Evolutionary conservation across 2,797 vertebrate genomes (phyloP).

Genomic region (Orestias chungarensis): DNA sequence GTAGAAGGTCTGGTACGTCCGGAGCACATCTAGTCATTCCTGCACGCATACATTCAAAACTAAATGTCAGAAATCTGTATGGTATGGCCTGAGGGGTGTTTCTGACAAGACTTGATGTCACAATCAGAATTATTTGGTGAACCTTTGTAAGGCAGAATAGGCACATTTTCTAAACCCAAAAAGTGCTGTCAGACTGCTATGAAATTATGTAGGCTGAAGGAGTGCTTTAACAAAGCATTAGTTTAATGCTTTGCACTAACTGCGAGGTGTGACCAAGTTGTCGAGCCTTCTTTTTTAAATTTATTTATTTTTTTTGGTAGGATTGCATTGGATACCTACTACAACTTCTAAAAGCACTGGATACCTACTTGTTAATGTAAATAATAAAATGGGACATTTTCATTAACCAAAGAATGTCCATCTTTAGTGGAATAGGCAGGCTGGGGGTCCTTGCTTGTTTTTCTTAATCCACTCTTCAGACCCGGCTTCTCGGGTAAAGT

Average conservation of each 20-base stretch:
- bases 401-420: slow-evolving; percentile 64
- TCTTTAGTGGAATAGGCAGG: slow-evolving; percentile 64
- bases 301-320: not conserved
- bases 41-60: too few species aligned
- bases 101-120: not conserved
- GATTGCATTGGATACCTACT: too few species aligned
- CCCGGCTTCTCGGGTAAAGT: slow-evolving; percentile 84
- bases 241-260: not conserved
- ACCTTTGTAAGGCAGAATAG: not conserved
- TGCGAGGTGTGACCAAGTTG: not conserved
- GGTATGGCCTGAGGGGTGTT: not conserved
- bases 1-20: too few species aligned
- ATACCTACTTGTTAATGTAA: too few species aligned
- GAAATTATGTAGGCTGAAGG: not conserved
- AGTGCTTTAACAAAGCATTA: not conserved
- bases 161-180: not conserved
- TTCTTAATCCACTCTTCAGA: slow-evolving; percentile 80
- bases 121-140: not conserved
- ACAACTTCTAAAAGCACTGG: too few species aligned
- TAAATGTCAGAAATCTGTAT: not conserved
- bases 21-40: too few species aligned
- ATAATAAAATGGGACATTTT: slow-evolving; percentile 38
- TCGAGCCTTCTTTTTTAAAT: not conserved
- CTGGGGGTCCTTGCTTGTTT: slow-evolving; percentile 70
- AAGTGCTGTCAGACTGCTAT: not conserved